Percentiles rank a stretch among this genome's conserved stretches.
Conservation (phyloP, 2,797 vertebrate species). For the Salmo trutta region DNA sequence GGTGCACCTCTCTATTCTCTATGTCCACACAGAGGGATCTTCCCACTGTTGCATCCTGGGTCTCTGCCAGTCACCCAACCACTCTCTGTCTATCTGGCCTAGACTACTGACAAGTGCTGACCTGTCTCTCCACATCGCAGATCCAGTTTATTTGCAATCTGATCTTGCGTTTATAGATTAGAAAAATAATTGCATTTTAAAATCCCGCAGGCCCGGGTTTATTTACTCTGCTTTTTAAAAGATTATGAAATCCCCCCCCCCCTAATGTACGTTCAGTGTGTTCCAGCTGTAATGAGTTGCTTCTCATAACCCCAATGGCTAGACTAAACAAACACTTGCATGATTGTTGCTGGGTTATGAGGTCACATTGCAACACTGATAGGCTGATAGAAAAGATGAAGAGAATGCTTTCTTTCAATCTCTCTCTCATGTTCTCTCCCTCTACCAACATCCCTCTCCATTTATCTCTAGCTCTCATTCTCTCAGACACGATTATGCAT, state of each 20-base stretch:
- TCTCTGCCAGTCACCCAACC: slow-evolving; percentile 10
- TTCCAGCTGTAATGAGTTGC: slow-evolving; percentile 30
- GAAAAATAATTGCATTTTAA: slow-evolving; percentile 63
- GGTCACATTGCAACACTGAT: neutral
- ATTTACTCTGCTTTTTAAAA: slow-evolving; percentile 41
- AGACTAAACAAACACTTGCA: slow-evolving; percentile 41
- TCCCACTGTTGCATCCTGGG: neutral
- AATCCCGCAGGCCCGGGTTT: slow-evolving; percentile 54
- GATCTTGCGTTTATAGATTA: slow-evolving; percentile 57
- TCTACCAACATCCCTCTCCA: no score
- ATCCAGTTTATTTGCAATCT: slow-evolving; percentile 56
- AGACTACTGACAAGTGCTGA: slow-evolving; percentile 53
- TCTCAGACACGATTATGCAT: neutral
- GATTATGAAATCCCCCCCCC: slow-evolving; percentile 36
- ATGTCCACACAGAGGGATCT: neutral
- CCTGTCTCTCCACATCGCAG: slow-evolving; percentile 42
- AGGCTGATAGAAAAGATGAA: neutral
- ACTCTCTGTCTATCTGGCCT: slow-evolving; percentile 6
- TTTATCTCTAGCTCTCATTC: no score
- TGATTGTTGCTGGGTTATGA: slow-evolving; percentile 25
- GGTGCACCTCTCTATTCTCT: neutral
- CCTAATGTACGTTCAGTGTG: slow-evolving; percentile 30
- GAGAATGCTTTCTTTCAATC: neutral
- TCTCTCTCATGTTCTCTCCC: neutral
- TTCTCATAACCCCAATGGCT: slow-evolving; percentile 46